phyloP scores from a whole-genome alignment of 2,888 invertebrate genomes.

The Steinernema carpocapsae region DNA sequence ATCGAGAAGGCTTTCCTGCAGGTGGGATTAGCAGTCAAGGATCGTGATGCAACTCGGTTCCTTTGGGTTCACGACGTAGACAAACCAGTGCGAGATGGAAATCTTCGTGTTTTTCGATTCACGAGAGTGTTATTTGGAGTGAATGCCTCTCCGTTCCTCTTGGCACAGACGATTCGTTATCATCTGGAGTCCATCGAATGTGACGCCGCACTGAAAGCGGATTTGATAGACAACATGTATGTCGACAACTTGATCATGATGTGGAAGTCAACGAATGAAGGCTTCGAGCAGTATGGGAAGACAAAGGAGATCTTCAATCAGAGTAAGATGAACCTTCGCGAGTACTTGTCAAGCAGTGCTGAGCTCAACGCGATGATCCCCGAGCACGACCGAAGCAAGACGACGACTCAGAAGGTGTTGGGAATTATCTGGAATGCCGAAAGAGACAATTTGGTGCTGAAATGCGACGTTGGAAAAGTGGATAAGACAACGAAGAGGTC shows the following conservation, averaged over 20 bases:
- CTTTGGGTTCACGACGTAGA: constrained; percentile 41
- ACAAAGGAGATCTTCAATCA: constrained; percentile 38
- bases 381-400: background rate
- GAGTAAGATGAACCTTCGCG: constrained; percentile 45
- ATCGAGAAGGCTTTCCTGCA: constrained; percentile 48
- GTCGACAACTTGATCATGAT: constrained; percentile 51
- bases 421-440: constrained; percentile 48
- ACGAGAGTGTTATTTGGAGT: constrained; percentile 45
- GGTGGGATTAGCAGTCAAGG: constrained; percentile 31
- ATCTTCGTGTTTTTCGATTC: constrained; percentile 40
- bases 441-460: constrained; percentile 21
- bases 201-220: too few relatives aligned
- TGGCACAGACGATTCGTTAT: constrained; percentile 36
- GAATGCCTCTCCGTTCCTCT: constrained; percentile 42
- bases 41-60: constrained; percentile 44
- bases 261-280: background rate
- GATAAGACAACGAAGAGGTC: constrained; percentile 59
- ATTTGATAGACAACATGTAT: constrained; percentile 46
- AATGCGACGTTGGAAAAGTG: constrained; percentile 33
- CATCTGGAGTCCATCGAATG: constrained; percentile 40
- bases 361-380: constrained; percentile 33
- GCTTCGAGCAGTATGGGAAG: background rate
- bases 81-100: constrained; percentile 13
- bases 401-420: constrained; percentile 37
- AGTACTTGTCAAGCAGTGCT: constrained; percentile 40